Conservation (phyloP, 2,797 vertebrate genomes). For the Pseudochromis fuscus region DNA sequence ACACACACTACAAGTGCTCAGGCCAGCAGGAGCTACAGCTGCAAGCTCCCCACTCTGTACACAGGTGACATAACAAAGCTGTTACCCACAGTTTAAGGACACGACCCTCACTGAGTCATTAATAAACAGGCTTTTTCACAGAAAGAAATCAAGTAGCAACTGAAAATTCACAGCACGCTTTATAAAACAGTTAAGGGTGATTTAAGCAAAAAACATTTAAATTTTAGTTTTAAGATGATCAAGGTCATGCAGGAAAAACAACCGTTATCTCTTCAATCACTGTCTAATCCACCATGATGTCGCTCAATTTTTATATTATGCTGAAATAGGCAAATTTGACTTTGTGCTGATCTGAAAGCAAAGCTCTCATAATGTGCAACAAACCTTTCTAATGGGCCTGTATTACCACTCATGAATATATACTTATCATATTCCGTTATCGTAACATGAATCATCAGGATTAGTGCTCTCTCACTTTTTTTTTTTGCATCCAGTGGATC, state of each 20-base stretch:
- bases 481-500: slow-evolving; percentile 6
- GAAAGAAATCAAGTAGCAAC: slow-evolving; percentile 7
- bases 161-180: slow-evolving; percentile 12
- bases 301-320: neutral
- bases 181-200: neutral
- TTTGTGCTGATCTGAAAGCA: slow-evolving; percentile 3
- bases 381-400: no score
- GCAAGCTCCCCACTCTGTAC: slow-evolving; percentile 29
- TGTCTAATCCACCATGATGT: neutral
- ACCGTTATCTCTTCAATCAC: neutral
- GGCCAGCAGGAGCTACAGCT: slow-evolving; percentile 53
- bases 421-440: slow-evolving; percentile 5
- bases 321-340: neutral
- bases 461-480: neutral
- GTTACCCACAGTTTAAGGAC: slow-evolving; percentile 49
- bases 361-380: neutral
- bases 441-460: neutral
- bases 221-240: neutral
- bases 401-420: neutral
- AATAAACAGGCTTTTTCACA: slow-evolving; percentile 46
- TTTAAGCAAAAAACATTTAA: neutral
- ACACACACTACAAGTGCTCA: slow-evolving; percentile 30
- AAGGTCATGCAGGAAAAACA: neutral
- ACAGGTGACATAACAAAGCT: slow-evolving; percentile 53
- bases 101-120: slow-evolving; percentile 38